Percentiles rank a stretch among this genome's conserved stretches.
Evolutionary conservation across 2,113 vertebrate species (phyloP).

Genomic region (Prietella phreatophila): DNA sequence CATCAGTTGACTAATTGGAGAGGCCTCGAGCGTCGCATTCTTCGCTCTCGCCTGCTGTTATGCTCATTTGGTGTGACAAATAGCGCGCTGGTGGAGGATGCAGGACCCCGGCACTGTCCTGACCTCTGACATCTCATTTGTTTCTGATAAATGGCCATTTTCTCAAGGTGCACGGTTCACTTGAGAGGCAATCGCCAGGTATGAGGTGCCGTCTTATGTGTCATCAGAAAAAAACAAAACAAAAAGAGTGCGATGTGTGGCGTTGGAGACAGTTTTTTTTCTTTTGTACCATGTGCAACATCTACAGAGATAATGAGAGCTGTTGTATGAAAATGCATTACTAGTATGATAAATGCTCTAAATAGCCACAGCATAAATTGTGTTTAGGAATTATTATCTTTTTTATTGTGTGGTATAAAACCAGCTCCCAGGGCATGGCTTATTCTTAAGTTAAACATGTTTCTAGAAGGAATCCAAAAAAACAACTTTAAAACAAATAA

Average conservation of each 20-base stretch:
- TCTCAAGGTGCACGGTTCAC: conserved; percentile 47
- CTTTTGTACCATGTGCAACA: not conserved
- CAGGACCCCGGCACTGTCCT: conserved; percentile 60
- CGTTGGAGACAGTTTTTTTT: not conserved
- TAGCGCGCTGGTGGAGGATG: conserved; percentile 59
- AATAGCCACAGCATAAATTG: not conserved
- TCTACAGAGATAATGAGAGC: not conserved
- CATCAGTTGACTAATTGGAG: conserved; percentile 57
- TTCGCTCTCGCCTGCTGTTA: conserved; percentile 54
- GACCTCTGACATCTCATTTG: conserved; percentile 61
- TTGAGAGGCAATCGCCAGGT: conserved; percentile 60
- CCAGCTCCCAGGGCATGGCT: not conserved
- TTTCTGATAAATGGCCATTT: conserved; percentile 63
- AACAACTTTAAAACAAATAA: too few species aligned
- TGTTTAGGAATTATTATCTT: not conserved
- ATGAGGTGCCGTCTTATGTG: conserved; percentile 47
- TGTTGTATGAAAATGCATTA: not conserved
- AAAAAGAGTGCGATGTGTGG: not conserved
- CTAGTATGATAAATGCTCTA: not conserved
- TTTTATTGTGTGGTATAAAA: not conserved
- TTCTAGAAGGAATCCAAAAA: not conserved
- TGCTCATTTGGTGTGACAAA: conserved; percentile 67
- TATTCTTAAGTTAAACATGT: not conserved
- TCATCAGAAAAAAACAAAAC: conserved; percentile 40
- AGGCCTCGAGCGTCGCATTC: conserved; percentile 51